Evolutionary conservation across 2,888 invertebrate genomes (phyloP), one percentile per base, ranked within the genome.

Genomic region (Elgonia sp.): DNA sequence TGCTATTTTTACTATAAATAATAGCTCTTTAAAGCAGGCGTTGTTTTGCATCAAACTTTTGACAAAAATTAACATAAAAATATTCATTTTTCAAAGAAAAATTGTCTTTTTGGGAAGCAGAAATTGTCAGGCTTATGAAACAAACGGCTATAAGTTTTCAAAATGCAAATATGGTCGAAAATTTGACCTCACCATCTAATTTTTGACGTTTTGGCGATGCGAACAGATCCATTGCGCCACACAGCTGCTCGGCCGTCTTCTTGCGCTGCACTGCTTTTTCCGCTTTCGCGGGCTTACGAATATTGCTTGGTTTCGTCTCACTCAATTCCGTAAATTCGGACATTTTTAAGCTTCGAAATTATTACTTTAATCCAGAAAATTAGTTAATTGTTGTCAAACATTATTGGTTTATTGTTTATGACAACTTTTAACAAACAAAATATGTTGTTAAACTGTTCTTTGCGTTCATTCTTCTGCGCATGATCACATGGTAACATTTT

Each of bases 131-230:
- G 7, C 10, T 12, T 46, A 1, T 46, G 7, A 46, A 46, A 46
- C 46, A 46, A 46, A 12, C 2, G 10, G 46, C 2, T 46, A 46
- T 5, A 12, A 14, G 46, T 46, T 46, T 12, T 12, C 7, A 1
- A 14, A 14, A 5, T 46, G 14, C 7, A 14, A 46, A 14, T 12
- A 46, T 46, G 46, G 46, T 46, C 12, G 29, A n/a, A 76, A 79
- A 42, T 37, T 9, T 21, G 29, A 18, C 69, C 94, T 94, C 93
- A 94, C 94, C 94, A 92, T 94, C 94, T 87, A 87, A 91, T 91
- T 94, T 94, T 89, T 92, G 94, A 92, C 93, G 93, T 93, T 94
- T 94, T 81, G 94, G 93, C 10, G 94, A 93, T 85, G 92, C 92
- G 91, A 93, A 94, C 91, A 93, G 91, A 89, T 94, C 94, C 94